These are phyloP conservation scores for Pegoplata infirma DNA, from an alignment of 2,888 invertebrate species.

Conservation along the genomic window DNA sequence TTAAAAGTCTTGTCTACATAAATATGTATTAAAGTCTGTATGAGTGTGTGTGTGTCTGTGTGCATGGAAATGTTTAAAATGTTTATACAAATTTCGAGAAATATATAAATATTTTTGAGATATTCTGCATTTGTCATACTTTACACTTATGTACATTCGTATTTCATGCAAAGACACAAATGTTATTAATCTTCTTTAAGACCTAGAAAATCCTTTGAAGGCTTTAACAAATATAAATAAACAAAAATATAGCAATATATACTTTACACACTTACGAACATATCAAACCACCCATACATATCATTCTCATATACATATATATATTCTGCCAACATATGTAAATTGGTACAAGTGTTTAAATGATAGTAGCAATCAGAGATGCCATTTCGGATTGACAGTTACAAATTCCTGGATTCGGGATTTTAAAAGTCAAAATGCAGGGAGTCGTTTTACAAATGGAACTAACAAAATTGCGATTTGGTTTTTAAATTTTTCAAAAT, in stretches of 20 bases:
- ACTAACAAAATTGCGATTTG: too few relatives aligned
- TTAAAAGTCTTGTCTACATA: too few relatives aligned
- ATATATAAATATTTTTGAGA: neutral
- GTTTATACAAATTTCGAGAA: too few relatives aligned
- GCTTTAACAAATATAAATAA: neutral
- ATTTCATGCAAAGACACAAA: slow-evolving; percentile 1
- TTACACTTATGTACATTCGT: neutral
- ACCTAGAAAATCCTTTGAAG: slow-evolving; percentile 30
- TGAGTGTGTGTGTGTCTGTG: too few relatives aligned
- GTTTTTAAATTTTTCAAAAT: too few relatives aligned
- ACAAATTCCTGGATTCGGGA: too few relatives aligned
- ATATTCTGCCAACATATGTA: slow-evolving; percentile 41
- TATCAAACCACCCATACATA: neutral
- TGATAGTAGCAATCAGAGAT: slow-evolving; percentile 28
- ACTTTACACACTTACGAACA: neutral
- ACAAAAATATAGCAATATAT: neutral
- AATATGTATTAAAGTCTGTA: neutral
- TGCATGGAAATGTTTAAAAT: too few relatives aligned
- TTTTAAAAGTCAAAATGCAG: too few relatives aligned
- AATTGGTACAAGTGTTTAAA: slow-evolving; percentile 43
- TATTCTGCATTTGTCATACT: slow-evolving; percentile 7
- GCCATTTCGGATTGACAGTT: too few relatives aligned
- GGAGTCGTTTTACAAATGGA: too few relatives aligned
- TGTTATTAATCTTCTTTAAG: slow-evolving; percentile 45
- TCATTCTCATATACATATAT: too few relatives aligned